These are phyloP conservation scores for Fistularia commersonii DNA, from an alignment of 2,797 vertebrate genomes.

Conservation along the genomic window DNA sequence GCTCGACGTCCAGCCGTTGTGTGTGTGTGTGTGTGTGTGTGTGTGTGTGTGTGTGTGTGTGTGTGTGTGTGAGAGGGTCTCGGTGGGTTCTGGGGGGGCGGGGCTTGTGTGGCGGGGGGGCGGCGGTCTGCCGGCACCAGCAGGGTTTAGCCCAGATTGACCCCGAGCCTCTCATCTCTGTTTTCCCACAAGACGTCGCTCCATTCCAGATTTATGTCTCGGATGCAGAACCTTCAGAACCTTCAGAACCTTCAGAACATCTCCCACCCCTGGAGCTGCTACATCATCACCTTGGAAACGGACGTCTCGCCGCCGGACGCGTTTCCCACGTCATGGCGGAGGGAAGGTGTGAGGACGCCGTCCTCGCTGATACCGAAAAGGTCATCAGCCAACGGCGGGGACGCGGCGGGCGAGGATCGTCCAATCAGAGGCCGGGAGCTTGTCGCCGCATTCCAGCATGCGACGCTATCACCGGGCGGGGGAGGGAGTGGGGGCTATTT, in stretches of 20 bases:
- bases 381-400: conserved; percentile 44
- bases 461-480: conserved; percentile 52
- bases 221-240: conserved; percentile 25
- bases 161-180: conserved; percentile 54
- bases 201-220: conserved; percentile 62
- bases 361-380: conserved; percentile 56
- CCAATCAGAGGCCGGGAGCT: conserved; percentile 65
- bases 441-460: conserved; percentile 60
- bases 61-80: conserved; percentile 23
- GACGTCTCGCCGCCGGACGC: no score
- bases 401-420: conserved; percentile 51
- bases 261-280: no score
- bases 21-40: no score
- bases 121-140: conserved; percentile 60
- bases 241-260: no score
- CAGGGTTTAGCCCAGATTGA: conserved; percentile 58
- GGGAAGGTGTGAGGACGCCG: conserved; percentile 41
- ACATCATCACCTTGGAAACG: no score
- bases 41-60: no score
- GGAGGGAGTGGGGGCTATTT: conserved; percentile 51
- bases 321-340: no score
- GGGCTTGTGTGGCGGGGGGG: conserved; percentile 30
- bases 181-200: conserved; percentile 66
- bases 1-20: no score
- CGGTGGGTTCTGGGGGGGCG: conserved; percentile 18